phyloP scores from a whole-genome alignment of 2,888 invertebrate genomes.

The Omphaloscelis lunosa region DNA sequence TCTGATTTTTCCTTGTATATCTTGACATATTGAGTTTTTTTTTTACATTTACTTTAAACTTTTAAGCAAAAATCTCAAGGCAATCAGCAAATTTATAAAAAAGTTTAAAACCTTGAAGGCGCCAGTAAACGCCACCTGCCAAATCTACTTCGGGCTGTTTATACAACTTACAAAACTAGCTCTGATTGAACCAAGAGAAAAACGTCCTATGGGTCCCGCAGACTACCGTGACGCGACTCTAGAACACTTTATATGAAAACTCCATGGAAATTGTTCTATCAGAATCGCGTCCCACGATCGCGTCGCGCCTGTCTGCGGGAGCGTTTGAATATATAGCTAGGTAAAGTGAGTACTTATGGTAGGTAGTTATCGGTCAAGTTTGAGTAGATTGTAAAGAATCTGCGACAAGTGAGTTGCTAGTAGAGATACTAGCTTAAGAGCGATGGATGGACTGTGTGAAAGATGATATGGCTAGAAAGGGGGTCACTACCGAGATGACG shows the following conservation, averaged over 20 bases:
- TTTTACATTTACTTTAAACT: no score
- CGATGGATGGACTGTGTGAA: not conserved
- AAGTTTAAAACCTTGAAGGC: not conserved
- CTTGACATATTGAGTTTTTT: no score
- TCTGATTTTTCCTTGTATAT: no score
- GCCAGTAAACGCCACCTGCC: slow-evolving; percentile 40
- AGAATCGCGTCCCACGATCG: no score
- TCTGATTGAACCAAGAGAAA: not conserved
- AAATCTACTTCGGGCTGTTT: not conserved
- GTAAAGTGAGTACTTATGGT: not conserved
- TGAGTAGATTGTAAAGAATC: not conserved
- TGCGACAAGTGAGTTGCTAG: not conserved
- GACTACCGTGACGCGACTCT: no score
- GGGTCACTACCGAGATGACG: not conserved
- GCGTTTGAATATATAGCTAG: not conserved
- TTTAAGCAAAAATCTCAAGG: no score
- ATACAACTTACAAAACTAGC: slow-evolving; percentile 7
- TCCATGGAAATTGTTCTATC: no score
- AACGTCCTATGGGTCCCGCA: no score
- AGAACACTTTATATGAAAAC: no score
- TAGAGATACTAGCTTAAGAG: not conserved
- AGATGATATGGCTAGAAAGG: not conserved
- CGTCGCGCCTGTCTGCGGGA: no score
- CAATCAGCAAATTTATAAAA: no score
- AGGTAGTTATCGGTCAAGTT: slow-evolving; percentile 10